Base-by-base conservation (phyloP, 2,888 invertebrate genomes). In the Harmothoe impar region DNA sequence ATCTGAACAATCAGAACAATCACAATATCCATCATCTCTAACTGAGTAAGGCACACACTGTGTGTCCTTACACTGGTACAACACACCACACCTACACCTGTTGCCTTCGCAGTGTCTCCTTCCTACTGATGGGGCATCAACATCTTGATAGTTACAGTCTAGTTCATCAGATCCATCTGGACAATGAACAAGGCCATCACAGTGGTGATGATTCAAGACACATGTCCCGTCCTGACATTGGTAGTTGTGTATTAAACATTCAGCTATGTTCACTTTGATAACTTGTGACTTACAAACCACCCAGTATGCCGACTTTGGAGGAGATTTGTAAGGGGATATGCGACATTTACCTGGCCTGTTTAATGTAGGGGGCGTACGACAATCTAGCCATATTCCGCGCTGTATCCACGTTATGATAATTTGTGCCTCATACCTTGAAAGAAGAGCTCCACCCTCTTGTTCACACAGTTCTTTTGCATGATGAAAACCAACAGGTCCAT, bases 1-100 rank as follows among this genome's bases (percentile, higher is more conserved):
- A n/a, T 62, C 62, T 62, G 62, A 62, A 62, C 62, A 62, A 62
- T 62, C 62, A 62, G 62, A n/a, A n/a, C 62, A 62, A n/a, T 62
- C 62, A n/a, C 62, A 62, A 20, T 12, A n/a, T 20, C 62, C 62
- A n/a, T 62, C 62, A 62, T 12, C 62, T 62, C 3, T 3, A 62
- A 62, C n/a, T 62, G 62, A 62, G 62, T 62, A 62, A 15, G 62
- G 62, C 3, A 62, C n/a, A 62, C 62, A 62, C 7, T 62, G 7
- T n/a, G n/a, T 62, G 62, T 20, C n/a, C n/a, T 62, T 5, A 62
- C 62, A 62, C n/a, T 62, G 62, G n/a, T 62, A 62, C 0, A 62
- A 15, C 3, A 62, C 3, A 20, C n/a, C n/a, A 62, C 62, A 62
- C 62, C 3, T n/a, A 62, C 62, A 62, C 15, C 20, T 15, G 3